Evolutionary conservation across 2,113 vertebrate species (phyloP), one percentile per base, ranked within the genome.

Genomic region (Anser brachyrhynchus): DNA sequence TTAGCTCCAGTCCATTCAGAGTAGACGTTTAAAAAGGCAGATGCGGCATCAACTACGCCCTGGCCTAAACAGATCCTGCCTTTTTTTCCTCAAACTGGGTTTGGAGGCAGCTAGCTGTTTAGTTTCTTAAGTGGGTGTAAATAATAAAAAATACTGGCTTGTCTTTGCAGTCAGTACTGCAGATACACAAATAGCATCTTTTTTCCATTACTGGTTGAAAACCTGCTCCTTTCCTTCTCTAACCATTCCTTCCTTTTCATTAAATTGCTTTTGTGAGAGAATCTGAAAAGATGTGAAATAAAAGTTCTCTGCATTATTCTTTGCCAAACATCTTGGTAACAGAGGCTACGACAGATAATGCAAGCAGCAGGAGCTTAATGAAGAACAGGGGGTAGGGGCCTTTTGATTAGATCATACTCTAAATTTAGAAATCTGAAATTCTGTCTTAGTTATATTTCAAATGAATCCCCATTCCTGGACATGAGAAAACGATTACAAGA

Each of bases 391-490:
- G 72, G 57, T 66, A 88, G 62, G 72, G 64, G 58, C 61, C 61
- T 51, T n/a, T 72, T 49, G 49, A 2, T 80, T 19, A 58, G 54
- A 11, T 58, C 37, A 9, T 9, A 3, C 37, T 64, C 20, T 4
- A n/a, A 49, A 52, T 87, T 79, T 46, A 84, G 91, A 31, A 81
- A 44, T 72, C 58, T 78, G 74, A 23, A 33, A 11, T 96, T 84
- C 37, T 64, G 37, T 35, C 52, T 14, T 13, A 75, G 61, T 54
- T 84, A 14, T 35, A 1, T 72, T 82, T 84, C 69, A 51, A n/a
- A 43, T 61, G 75, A 81, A 72, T 54, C 62, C 87, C 61, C 28
- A 0, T 61, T 92, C 65, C 23, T 81, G 88, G 82, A 65, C 26
- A 5, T 25, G 43, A 76, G 35, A 41, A 89, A 73, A 43, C 21